phyloP scores from a whole-genome alignment of 2,113 vertebrate species.

The Protobothrops mucrosquamatus region DNA sequence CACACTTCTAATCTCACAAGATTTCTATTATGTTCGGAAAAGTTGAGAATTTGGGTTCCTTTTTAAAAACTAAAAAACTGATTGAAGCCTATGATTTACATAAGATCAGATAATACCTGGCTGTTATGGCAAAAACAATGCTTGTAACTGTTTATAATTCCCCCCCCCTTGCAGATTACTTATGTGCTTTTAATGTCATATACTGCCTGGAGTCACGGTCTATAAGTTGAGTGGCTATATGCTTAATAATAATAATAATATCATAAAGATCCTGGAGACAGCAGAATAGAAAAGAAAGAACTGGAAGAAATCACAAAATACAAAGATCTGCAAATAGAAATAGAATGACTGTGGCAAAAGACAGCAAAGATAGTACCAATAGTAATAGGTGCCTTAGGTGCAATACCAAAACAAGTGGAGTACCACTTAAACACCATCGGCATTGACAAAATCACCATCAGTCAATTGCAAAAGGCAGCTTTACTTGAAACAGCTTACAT shows the following conservation, averaged over 20 bases:
- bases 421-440: too few species aligned
- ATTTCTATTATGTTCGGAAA: neutral
- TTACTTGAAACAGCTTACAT: too few species aligned
- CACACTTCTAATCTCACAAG: neutral
- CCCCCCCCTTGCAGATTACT: neutral
- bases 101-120: neutral
- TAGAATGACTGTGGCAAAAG: too few species aligned
- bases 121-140: neutral
- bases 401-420: too few species aligned
- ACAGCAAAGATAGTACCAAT: too few species aligned
- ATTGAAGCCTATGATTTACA: neutral
- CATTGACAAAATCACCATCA: too few species aligned
- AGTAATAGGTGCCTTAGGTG: too few species aligned
- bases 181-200: neutral
- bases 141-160: neutral
- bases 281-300: neutral
- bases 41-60: neutral
- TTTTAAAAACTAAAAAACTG: neutral
- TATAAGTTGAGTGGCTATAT: neutral
- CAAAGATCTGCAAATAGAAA: too few species aligned
- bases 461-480: too few species aligned
- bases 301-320: too few species aligned
- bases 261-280: neutral
- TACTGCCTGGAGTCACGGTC: neutral
- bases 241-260: too few species aligned